Evolutionary conservation across 2,113 vertebrate species (phyloP).

Genomic region (Nestor notabilis): DNA sequence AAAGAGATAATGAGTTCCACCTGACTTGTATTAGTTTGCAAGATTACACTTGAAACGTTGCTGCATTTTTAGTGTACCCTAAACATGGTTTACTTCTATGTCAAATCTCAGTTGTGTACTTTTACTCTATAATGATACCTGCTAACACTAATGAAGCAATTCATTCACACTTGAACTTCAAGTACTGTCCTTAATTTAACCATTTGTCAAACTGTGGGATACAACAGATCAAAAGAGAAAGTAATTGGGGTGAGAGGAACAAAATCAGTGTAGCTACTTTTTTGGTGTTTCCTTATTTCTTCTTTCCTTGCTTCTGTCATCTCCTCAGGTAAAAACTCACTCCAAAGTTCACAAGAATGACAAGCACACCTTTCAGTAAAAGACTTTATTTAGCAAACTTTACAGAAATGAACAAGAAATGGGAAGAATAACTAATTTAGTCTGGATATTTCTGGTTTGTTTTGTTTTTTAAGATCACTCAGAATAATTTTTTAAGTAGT

Average conservation of each 20-base stretch:
- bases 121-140: not conserved
- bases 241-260: not conserved
- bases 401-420: not conserved
- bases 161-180: not conserved
- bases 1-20: not conserved
- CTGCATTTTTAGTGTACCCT: not conserved
- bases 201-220: not conserved
- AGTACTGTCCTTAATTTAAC: not conserved
- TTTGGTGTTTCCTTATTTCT: not conserved
- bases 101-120: not conserved
- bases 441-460: not conserved
- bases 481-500: not conserved
- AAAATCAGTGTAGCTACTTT: not conserved
- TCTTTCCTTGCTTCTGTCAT: not conserved
- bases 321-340: not conserved
- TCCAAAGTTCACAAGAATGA: not conserved
- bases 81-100: not conserved
- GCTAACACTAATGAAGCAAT: not conserved
- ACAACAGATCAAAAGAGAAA: not conserved
- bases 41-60: not conserved
- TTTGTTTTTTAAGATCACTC: not conserved
- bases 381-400: not conserved
- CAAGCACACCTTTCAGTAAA: not conserved
- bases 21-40: not conserved
- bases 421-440: not conserved